Evolutionary conservation across 2,888 invertebrate genomes (phyloP).

Genomic region (Apodemia mormo): DNA sequence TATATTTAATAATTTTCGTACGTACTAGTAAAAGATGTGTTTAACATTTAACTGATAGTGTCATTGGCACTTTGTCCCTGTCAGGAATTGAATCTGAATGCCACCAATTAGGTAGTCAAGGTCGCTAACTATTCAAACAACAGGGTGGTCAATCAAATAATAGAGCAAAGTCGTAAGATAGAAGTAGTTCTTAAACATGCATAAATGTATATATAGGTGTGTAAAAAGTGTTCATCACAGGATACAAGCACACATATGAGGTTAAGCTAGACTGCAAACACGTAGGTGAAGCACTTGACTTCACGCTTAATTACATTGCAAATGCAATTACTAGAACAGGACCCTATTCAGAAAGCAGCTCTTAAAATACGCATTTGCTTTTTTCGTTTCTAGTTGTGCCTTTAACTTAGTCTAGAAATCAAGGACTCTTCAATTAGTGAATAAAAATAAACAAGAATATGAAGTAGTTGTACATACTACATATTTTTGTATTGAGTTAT

Average conservation of each 20-base stretch:
- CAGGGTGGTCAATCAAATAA: no score
- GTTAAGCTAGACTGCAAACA: not conserved
- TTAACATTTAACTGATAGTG: no score
- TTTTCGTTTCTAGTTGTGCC: not conserved
- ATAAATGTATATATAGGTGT: not conserved
- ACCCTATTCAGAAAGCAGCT: not conserved
- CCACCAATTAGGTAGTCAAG: no score
- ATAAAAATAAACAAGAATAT: not conserved
- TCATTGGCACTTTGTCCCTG: no score
- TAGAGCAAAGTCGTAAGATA: no score
- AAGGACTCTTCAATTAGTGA: slow-evolving; percentile 1
- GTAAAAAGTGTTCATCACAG: not conserved
- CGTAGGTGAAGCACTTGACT: slow-evolving; percentile 1
- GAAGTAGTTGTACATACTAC: not conserved
- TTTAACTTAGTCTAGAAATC: not conserved
- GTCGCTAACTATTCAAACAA: no score
- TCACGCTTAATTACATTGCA: slow-evolving; percentile 6
- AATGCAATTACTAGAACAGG: slow-evolving; percentile 10
- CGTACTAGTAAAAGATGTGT: no score
- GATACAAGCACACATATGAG: not conserved
- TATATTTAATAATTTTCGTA: no score
- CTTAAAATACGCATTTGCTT: slow-evolving; percentile 8
- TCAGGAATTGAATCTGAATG: no score
- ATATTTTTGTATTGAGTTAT: no score
- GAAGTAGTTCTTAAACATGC: no score